Evolutionary conservation across 2,888 invertebrate species (phyloP).

Genomic region (Amiota mariae): DNA sequence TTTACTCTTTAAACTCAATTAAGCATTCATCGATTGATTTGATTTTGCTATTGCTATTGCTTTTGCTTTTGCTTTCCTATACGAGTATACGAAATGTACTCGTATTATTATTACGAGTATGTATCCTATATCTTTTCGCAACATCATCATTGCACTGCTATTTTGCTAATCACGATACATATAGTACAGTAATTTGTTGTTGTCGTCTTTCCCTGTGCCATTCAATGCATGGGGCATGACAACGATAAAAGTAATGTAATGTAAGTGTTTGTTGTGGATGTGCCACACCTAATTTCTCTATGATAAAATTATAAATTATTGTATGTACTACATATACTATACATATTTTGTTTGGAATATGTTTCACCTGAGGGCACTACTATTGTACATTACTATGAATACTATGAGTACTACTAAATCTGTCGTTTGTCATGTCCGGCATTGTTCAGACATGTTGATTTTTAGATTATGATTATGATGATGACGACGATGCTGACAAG

Average conservation of each 20-base stretch:
- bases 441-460: neutral
- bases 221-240: too few species aligned
- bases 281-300: slow-evolving; percentile 2
- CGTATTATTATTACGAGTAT: too few species aligned
- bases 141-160: neutral
- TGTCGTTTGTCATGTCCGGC: slow-evolving; percentile 12
- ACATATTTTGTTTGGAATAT: neutral
- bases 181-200: too few species aligned
- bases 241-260: too few species aligned
- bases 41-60: neutral
- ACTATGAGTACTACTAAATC: too few species aligned
- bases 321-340: too few species aligned
- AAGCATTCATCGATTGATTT: slow-evolving; percentile 4
- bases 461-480: slow-evolving; percentile 1
- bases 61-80: neutral
- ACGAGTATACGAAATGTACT: too few species aligned
- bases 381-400: neutral
- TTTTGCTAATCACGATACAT: neutral
- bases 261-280: too few species aligned
- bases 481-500: neutral
- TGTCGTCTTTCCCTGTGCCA: too few species aligned
- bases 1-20: slow-evolving; percentile 1
- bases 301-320: neutral
- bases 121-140: neutral
- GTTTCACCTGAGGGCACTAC: slow-evolving; percentile 1